Evolutionary conservation across 2,113 vertebrate species (phyloP), one percentile per base, ranked within the genome.

Genomic region (Sialia sialis): DNA sequence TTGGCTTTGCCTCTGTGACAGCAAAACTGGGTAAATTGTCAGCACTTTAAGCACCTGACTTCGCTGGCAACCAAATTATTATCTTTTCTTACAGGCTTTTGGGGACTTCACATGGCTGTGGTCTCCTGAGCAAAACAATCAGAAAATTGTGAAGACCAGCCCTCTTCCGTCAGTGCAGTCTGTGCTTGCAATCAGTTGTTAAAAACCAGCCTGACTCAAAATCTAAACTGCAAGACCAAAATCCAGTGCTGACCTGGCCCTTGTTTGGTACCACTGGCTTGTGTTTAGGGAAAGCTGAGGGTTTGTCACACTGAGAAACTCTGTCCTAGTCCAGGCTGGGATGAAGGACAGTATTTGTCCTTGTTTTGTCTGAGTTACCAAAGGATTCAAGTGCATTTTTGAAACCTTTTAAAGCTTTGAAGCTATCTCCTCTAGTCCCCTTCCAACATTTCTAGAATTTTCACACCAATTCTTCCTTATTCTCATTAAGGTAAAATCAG

Each of bases 191-290:
- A 81, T 10, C 34, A n/a, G 10, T 6, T 30, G 19, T 25, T 69
- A 38, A 81, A 87, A 90, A 51, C 13, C 60, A 74, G 9, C 30
- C 9, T 34, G n/a, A 51, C 30, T 27, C 51, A 56, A 44, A 25
- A n/a, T 55, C 74, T 36, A 36, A 64, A 63, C 27, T 3, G 0
- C 36, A 60, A 56, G 29, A 64, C 29, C 10, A 41, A 26, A 73
- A 68, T 20, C 6, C 4, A 2, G 2, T 16, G 13, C 17, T 34
- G 14, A 13, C 17, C 22, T 60, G 75, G 22, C 39, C 9, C 26
- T 26, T 1, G 2, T 8, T 34, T 2, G 1, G 29, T n/a, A 18
- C 19, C 49, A 6, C 10, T 7, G 4, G 25, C 32, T 6, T 68
- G 43, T 41, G 7, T 62, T 32, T 13, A 10, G 55, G 48, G 26